Conservation (phyloP, 1,140 invertebrate species). For the Calosoma granatense region DNA sequence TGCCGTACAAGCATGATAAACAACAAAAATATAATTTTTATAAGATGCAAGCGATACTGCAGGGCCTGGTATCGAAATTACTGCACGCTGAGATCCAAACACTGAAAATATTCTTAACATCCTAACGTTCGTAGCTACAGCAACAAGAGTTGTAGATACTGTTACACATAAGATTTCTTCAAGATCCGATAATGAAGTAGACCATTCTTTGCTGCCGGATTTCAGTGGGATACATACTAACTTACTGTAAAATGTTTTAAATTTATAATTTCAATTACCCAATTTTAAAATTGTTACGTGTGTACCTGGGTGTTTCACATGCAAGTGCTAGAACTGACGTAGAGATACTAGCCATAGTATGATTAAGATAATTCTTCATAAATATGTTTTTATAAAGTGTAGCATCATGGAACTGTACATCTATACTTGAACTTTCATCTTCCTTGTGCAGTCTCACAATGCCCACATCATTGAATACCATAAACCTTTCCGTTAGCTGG, state of each 20-base stretch:
- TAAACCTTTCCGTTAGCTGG: constrained; percentile 58
- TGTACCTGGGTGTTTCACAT: constrained; percentile 6
- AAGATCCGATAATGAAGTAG: constrained; percentile 55
- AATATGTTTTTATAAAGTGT: constrained; percentile 84
- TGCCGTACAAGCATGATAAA: constrained; percentile 55
- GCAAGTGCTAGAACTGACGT: constrained; percentile 67
- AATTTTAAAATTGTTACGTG: constrained; percentile 5
- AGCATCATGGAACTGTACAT: constrained; percentile 91
- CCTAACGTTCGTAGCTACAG: constrained; percentile 60
- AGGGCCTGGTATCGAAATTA: constrained; percentile 62
- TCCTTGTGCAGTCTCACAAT: constrained; percentile 46
- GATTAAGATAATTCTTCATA: constrained; percentile 68
- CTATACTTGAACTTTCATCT: constrained; percentile 61
- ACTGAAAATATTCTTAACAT: constrained; percentile 74
- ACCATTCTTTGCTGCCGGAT: constrained; percentile 84
- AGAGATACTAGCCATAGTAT: constrained; percentile 76
- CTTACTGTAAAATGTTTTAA: constrained; percentile 42
- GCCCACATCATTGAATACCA: constrained; percentile 82
- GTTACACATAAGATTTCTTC: constrained; percentile 68
- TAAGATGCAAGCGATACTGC: constrained; percentile 52
- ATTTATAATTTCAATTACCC: too few relatives aligned
- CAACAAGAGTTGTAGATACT: constrained; percentile 63
- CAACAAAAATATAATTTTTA: constrained; percentile 59
- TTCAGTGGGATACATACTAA: constrained; percentile 63
- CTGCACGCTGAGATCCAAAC: constrained; percentile 75